These are phyloP conservation scores for Pelvicachromis taeniatus DNA, from an alignment of 2,113 vertebrate species.

Conservation along the genomic window DNA sequence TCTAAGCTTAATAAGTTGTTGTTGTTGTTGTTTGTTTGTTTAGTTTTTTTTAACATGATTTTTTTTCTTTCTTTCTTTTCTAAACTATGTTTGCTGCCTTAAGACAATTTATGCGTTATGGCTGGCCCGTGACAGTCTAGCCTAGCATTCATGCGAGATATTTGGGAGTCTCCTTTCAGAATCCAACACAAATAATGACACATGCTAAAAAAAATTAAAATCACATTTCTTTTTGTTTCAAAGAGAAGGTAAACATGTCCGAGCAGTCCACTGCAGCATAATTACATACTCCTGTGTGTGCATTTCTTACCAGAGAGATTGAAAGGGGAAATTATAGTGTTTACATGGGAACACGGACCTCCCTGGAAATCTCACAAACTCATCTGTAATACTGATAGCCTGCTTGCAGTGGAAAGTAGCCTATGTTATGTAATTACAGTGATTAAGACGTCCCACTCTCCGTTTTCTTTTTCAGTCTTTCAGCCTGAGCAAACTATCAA, in stretches of 20 bases:
- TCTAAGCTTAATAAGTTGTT: background rate
- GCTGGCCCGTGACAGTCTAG: background rate
- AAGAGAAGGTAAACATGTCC: background rate
- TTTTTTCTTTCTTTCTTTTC: background rate
- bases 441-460: conserved; percentile 42
- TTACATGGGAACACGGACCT: background rate
- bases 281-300: background rate
- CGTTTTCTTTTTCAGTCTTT: background rate
- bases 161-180: background rate
- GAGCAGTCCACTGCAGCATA: background rate
- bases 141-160: background rate
- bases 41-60: background rate
- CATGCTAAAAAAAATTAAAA: background rate
- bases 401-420: conserved; percentile 7
- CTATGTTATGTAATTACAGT: conserved; percentile 54
- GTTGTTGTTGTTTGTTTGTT: no score
- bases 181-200: background rate
- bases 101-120: background rate
- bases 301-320: background rate
- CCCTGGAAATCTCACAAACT: background rate
- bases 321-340: background rate
- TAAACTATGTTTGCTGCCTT: background rate
- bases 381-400: conserved; percentile 13
- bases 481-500: background rate
- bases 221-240: background rate